Conservation (phyloP, 2,113 vertebrate genomes). For the Gila orcuttii region DNA sequence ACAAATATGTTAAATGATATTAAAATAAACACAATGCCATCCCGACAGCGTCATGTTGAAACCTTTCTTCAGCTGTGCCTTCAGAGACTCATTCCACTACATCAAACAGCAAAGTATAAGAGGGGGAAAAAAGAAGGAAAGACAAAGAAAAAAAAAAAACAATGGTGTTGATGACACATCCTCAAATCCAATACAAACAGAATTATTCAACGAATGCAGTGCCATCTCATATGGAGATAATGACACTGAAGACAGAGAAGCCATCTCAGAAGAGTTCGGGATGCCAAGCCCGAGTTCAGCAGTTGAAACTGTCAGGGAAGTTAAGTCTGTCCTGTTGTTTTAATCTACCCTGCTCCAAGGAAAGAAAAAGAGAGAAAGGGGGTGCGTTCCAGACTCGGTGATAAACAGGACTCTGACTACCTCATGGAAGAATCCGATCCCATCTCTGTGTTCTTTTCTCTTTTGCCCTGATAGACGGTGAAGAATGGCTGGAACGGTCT, state of each 20-base stretch:
- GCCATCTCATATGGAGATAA: constrained; percentile 72
- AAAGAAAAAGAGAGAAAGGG: constrained; percentile 22
- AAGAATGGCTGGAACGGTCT: constrained; percentile 54
- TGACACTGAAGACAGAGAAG: constrained; percentile 74
- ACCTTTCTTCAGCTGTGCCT: constrained; percentile 66
- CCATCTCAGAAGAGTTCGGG: constrained; percentile 74
- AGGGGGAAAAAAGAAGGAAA: constrained; percentile 40
- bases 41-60: constrained; percentile 64
- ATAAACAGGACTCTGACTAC: constrained; percentile 41
- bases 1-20: constrained; percentile 64
- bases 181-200: constrained; percentile 77
- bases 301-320: constrained; percentile 74
- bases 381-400: constrained; percentile 42
- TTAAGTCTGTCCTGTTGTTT: constrained; percentile 74
- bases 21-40: constrained; percentile 53
- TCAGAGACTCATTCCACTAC: constrained; percentile 71
- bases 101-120: constrained; percentile 73
- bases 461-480: constrained; percentile 56
- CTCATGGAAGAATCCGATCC: constrained; percentile 45
- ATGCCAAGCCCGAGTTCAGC: constrained; percentile 68
- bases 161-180: constrained; percentile 74
- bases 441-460: constrained; percentile 36
- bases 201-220: constrained; percentile 78
- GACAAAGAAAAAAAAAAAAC: constrained; percentile 62
- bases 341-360: constrained; percentile 67